Base-by-base conservation (phyloP, 2,113 vertebrate genomes). In the Silurus meridionalis region DNA sequence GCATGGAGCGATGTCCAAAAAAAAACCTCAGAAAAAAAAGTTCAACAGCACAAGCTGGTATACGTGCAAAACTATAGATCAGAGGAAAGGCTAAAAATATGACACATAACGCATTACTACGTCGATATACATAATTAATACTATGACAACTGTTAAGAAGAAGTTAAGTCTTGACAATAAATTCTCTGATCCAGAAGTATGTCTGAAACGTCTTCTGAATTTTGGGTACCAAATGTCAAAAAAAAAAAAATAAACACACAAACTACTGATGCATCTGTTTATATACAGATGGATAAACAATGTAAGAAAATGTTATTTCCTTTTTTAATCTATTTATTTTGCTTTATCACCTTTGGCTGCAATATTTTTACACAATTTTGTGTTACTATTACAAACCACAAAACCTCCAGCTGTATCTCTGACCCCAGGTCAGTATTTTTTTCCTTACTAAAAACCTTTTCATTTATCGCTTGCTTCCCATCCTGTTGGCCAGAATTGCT, bases 351-450 rank as follows among this genome's bases (percentile, higher is more conserved):
- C 66, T 14, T 3, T 67, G 11, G 13, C 14, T 63, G 58, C 13
- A 15, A 67, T 28, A 28, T 67, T 25, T 67, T 67, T 95, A 23
- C 7, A 63, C 21, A 8, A 63, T 8, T 19, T 9, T 63, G 21
- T n/a, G 2, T 63, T 23, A n/a, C 8, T 4, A 9, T 23, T 63
- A 63, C 61, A 63, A 63, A 63, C 7, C 61, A 63, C 9, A 63
- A 23, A 5, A 61, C 60, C 19, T 21, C 19, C 60, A 61, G 17
- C 21, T 8, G 21, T n/a, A 63, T 63, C 8, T n/a, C 8, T 23
- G 61, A 63, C 7, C 61, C 21, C 2, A 63, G 61, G 61, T 63
- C 2, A 7, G n/a, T 23, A 63, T 63, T 63, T 8, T 7, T 63
- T 8, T 63, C 10, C 23, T n/a, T 23, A 8, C 8, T n/a, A 8